phyloP scores from a whole-genome alignment of 2,113 vertebrate species.

The Melanostigma gelatinosum region DNA sequence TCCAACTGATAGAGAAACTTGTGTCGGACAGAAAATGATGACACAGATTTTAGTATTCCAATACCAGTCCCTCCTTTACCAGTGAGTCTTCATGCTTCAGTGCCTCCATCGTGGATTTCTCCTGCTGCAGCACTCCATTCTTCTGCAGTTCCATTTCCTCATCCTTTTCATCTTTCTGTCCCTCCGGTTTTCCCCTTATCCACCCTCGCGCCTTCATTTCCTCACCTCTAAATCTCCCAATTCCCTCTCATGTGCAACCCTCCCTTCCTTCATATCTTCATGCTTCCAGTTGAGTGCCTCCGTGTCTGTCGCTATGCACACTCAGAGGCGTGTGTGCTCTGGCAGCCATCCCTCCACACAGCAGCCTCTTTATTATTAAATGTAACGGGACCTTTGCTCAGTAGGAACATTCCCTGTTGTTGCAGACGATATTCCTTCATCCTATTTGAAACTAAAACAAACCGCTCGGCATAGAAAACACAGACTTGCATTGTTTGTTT shows the following conservation, averaged over 20 bases:
- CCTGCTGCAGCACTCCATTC: not conserved
- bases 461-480: conserved; percentile 14
- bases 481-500: conserved; percentile 20
- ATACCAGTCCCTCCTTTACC: not conserved
- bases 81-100: conserved; percentile 24
- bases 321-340: conserved; percentile 46
- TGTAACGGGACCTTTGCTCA: conserved; percentile 50
- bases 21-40: not conserved
- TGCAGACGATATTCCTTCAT: conserved; percentile 32
- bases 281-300: conserved; percentile 46
- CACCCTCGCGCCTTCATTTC: conserved; percentile 2
- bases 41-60: not conserved
- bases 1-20: not conserved
- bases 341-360: conserved; percentile 41
- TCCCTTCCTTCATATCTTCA: conserved; percentile 12
- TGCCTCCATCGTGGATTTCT: conserved; percentile 13
- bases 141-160: conserved; percentile 11
- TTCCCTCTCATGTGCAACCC: conserved; percentile 3
- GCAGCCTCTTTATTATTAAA: conserved; percentile 76
- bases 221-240: conserved; percentile 31
- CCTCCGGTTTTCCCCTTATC: not conserved
- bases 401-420: conserved; percentile 38
- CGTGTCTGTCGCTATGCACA: conserved; percentile 41
- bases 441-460: conserved; percentile 23
- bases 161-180: not conserved